These are phyloP conservation scores for Agapostemon virescens DNA, from an alignment of 2,888 invertebrate species.

Conservation along the genomic window DNA sequence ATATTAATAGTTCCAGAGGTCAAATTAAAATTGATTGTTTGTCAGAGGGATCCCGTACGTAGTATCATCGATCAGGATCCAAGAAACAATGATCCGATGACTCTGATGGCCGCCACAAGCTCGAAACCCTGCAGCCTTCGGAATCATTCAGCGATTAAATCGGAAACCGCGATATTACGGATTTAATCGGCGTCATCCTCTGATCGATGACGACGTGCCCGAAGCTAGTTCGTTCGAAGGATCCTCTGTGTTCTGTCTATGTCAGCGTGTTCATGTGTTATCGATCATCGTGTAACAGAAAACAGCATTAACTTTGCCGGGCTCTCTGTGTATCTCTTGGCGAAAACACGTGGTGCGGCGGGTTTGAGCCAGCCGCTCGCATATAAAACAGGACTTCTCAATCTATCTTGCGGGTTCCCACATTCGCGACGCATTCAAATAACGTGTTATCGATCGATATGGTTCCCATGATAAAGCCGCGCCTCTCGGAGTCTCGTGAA, in stretches of 20 bases:
- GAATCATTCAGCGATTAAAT: constrained; percentile 21
- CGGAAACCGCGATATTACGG: constrained; percentile 31
- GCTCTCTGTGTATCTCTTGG: constrained; percentile 36
- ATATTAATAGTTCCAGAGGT: background rate
- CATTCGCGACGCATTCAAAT: constrained; percentile 63
- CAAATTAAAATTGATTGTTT: constrained; percentile 5
- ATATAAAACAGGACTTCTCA: constrained; percentile 31
- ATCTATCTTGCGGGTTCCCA: constrained; percentile 59
- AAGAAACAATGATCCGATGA: background rate
- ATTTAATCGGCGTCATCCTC: constrained; percentile 47
- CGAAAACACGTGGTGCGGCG: constrained; percentile 38
- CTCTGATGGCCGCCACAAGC: background rate
- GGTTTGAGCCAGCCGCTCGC: constrained; percentile 19
- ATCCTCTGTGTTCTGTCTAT: constrained; percentile 33
- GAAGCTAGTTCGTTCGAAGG: constrained; percentile 30
- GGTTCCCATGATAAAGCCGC: constrained; percentile 61
- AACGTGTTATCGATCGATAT: constrained; percentile 56
- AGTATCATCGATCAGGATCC: background rate
- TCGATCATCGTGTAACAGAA: constrained; percentile 37
- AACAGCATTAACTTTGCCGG: constrained; percentile 30
- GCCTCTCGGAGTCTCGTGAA: constrained; percentile 24
- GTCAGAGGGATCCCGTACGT: background rate
- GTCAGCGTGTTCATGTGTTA: constrained; percentile 47
- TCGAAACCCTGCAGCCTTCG: background rate
- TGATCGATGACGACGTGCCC: constrained; percentile 44